These are phyloP conservation scores for Chrysomallon squamiferum DNA, from an alignment of 1,140 invertebrate genomes.

Conservation along the genomic window DNA sequence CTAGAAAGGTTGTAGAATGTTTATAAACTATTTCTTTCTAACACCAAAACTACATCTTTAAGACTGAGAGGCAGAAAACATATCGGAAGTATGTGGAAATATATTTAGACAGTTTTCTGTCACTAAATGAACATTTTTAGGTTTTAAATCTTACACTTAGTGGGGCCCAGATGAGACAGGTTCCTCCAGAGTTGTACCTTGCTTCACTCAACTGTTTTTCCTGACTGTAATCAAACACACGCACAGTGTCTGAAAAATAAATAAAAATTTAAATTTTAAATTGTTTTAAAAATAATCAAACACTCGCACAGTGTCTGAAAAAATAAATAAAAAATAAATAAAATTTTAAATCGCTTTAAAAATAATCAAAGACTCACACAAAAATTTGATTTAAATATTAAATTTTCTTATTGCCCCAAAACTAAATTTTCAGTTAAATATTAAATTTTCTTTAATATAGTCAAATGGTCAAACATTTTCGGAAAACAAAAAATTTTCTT, in stretches of 20 bases:
- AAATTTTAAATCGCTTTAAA: too few species aligned
- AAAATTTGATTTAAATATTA: too few species aligned
- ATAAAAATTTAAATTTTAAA: conserved; percentile 2
- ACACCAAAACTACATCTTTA: too few species aligned
- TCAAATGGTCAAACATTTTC: not conserved
- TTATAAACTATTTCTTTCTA: too few species aligned
- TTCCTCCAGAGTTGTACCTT: conserved; percentile 70
- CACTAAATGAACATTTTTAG: too few species aligned
- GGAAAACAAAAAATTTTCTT: too few species aligned
- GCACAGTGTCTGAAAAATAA: conserved; percentile 65
- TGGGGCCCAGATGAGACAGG: conserved; percentile 77
- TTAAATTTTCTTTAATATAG: not conserved
- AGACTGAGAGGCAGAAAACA: too few species aligned
- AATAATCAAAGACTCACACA: conserved; percentile 77
- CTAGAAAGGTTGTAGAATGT: too few species aligned
- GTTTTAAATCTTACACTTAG: conserved; percentile 68
- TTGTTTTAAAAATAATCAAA: conserved; percentile 80
- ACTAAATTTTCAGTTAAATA: not conserved
- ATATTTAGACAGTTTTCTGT: too few species aligned
- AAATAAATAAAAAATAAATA: conserved; percentile 7
- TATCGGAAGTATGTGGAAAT: too few species aligned
- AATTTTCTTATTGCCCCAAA: too few species aligned
- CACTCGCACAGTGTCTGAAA: conserved; percentile 69
- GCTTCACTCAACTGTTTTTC: conserved; percentile 69
- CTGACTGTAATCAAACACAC: conserved; percentile 74